A percentile compares a stretch with the other conserved stretches of the same genome.
Evolutionary conservation across 23 tunicate genomes (phyloP).

Genomic region (Ciona savignyi): DNA sequence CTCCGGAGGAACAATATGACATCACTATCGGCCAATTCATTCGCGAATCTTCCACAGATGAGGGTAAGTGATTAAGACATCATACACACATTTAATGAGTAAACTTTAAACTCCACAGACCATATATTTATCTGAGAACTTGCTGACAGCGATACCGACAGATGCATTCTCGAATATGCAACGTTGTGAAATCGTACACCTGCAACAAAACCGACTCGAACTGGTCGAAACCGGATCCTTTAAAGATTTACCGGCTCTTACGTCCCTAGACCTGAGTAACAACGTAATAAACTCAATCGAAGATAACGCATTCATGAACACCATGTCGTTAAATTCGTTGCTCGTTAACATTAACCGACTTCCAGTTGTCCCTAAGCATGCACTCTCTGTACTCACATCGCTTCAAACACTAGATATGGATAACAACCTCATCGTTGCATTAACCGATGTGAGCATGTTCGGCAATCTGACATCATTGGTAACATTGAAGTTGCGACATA

Average conservation of each 20-base stretch:
- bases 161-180: constrained; percentile 37
- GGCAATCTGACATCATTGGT: constrained; percentile 39
- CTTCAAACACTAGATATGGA: constrained; percentile 58
- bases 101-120: too few relatives aligned
- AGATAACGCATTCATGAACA: constrained; percentile 38
- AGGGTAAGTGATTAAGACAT: too few relatives aligned
- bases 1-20: constrained; percentile 41
- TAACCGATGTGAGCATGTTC: constrained; percentile 43
- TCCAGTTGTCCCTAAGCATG: constrained; percentile 51
- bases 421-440: constrained; percentile 29
- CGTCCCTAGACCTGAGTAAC: constrained; percentile 34
- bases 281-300: constrained; percentile 58
- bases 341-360: constrained; percentile 29
- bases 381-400: constrained; percentile 22
- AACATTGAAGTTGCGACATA: constrained; percentile 30
- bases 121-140: constrained; percentile 55
- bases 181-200: constrained; percentile 42
- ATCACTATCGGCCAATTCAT: constrained; percentile 30
- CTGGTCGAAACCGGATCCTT: constrained; percentile 44
- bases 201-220: constrained; percentile 39
- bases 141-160: constrained; percentile 39
- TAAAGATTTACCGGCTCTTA: constrained; percentile 23
- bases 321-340: constrained; percentile 30
- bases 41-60: constrained; percentile 46
- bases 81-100: too few relatives aligned